Conservation (phyloP, 2,888 invertebrate species). For the Norana najaformis region DNA sequence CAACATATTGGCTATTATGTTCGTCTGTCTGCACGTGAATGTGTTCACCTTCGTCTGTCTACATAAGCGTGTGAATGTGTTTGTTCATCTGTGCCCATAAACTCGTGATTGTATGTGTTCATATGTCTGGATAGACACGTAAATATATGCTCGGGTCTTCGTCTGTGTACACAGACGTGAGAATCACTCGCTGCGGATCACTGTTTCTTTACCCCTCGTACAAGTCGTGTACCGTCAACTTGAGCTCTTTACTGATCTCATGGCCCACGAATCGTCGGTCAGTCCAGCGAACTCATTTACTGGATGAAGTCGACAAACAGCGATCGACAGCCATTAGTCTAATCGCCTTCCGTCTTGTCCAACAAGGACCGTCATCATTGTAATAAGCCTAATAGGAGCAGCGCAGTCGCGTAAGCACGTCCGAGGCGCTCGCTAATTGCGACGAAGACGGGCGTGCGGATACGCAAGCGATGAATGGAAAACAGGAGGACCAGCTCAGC, state of each 20-base stretch:
- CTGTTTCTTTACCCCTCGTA: neutral
- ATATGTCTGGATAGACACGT: neutral
- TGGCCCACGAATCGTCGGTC: neutral
- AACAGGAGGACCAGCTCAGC: neutral
- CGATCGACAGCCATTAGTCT: neutral
- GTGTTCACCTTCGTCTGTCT: no score
- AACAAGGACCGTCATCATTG: neutral
- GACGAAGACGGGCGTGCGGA: neutral
- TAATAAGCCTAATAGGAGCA: neutral
- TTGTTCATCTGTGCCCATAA: no score
- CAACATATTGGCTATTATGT: no score
- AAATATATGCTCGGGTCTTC: neutral
- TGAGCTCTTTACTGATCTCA: neutral
- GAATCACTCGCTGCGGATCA: neutral
- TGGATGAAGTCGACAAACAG: neutral
- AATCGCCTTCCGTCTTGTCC: slow-evolving; percentile 10
- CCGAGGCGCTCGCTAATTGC: neutral
- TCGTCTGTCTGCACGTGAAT: no score
- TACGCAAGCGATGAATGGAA: neutral
- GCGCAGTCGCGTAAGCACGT: neutral
- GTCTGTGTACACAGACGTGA: neutral
- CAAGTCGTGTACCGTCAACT: neutral
- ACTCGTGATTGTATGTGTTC: neutral
- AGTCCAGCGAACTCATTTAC: neutral
- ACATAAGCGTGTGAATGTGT: no score